Base-by-base conservation (phyloP, 2,888 invertebrate genomes). In the Nymphalis c-album region DNA sequence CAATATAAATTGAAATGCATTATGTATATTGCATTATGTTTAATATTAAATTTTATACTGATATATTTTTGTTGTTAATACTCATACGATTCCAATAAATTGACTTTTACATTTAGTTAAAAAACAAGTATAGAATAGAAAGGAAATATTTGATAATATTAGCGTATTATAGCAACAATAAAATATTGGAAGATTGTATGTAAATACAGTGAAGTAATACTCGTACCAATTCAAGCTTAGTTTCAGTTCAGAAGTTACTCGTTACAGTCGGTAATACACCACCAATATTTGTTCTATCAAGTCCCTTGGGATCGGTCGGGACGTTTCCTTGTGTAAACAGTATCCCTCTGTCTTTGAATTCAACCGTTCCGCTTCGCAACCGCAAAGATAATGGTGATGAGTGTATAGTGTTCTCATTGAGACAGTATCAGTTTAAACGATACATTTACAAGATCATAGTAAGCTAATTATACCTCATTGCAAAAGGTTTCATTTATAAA, bases 251-350 rank as follows among this genome's bases (percentile, higher is more conserved):
- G 70, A 72, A 88, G 85, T 83, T 85, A 84, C 82, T 85, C 80
- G 87, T 85, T 86, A 84, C 82, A 77, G 68, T 79, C 80, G 77
- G 84, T 89, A 88, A 89, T 87, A 87, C 85, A 85, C 78, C 82
- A 83, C 85, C 87, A 88, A 90, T 90, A 90, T 90, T 90, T 88
- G 87, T 78, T 67, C 77, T 77, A 78, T 78, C 78, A 78, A 79
- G 81, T 83, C 86, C 80, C 74, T 64, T 64, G 81, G 83, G 84
- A 81, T 77, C 75, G 79, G 78, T 74, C 77, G 79, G 82, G 79
- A 79, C 79, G 82, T 77, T 79, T 79, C 79, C 77, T 77, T 78
- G 81, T 80, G 81, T 85, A 87, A 86, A 86, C 86, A 88, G 79
- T 84, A 83, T 83, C 79, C 75, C 78, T 75, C 73, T 77, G 78